Evolutionary conservation across 37 sponge, comb jelly and placozoan species (phyloP).

Genomic region (Beroe ovata): DNA sequence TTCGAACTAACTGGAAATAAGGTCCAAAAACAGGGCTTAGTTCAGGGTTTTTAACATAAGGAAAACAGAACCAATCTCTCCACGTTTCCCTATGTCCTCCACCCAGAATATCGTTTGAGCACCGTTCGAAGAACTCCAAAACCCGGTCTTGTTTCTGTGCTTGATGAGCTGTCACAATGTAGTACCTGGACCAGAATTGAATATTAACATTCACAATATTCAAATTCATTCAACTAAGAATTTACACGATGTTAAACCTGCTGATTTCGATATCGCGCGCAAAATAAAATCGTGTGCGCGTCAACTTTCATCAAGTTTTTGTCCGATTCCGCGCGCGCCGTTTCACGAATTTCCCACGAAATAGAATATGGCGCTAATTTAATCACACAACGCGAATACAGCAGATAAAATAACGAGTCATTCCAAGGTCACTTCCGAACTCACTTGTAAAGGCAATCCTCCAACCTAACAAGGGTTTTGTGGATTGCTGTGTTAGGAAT

Average conservation of each 20-base stretch:
- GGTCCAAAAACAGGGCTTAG: neutral
- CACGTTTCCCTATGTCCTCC: conserved; percentile 18
- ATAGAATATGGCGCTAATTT: too few species aligned
- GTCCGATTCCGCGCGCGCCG: too few species aligned
- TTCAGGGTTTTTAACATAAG: conserved; percentile 25
- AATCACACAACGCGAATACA: too few species aligned
- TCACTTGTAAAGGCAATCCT: neutral
- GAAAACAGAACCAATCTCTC: conserved; percentile 35
- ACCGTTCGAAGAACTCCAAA: conserved; percentile 26
- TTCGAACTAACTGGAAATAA: conserved; percentile 50
- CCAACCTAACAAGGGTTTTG: conserved; percentile 6
- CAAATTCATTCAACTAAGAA: neutral
- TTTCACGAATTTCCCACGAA: too few species aligned
- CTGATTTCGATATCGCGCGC: neutral
- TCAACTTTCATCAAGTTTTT: neutral
- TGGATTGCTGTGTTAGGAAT: neutral
- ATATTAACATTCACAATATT: too few species aligned
- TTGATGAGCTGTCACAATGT: conserved; percentile 40
- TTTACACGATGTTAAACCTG: neutral
- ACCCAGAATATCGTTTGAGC: neutral
- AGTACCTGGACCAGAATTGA: neutral
- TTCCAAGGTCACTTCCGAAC: too few species aligned
- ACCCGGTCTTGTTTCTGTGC: conserved; percentile 12
- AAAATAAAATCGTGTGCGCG: neutral
- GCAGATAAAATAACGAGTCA: too few species aligned